Evolutionary conservation across 2,888 invertebrate genomes (phyloP).

Genomic region (Serripes groenlandicus): DNA sequence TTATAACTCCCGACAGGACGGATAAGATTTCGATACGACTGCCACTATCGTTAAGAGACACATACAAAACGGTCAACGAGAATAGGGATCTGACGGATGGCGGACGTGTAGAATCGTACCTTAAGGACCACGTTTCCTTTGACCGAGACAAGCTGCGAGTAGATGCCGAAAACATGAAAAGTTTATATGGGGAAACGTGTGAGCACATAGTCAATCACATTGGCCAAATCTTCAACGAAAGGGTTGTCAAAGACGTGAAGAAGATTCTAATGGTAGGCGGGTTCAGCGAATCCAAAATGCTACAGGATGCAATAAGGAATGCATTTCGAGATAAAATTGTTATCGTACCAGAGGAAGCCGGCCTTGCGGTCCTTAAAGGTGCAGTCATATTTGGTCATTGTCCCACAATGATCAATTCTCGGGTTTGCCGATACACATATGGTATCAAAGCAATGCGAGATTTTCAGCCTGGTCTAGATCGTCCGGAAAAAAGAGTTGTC

Average conservation of each 20-base stretch:
- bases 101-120: background rate
- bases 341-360: slow-evolving; percentile 64
- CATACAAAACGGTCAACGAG: slow-evolving; percentile 42
- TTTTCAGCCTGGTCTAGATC: slow-evolving; percentile 63
- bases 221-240: slow-evolving; percentile 44
- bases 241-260: slow-evolving; percentile 37
- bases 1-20: slow-evolving; percentile 12
- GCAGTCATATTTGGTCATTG: slow-evolving; percentile 67
- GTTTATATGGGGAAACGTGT: slow-evolving; percentile 51
- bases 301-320: slow-evolving; percentile 59
- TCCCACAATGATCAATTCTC: slow-evolving; percentile 54
- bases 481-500: slow-evolving; percentile 40
- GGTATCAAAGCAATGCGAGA: slow-evolving; percentile 54
- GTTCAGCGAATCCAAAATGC: slow-evolving; percentile 66
- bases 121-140: background rate
- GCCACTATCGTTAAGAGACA: slow-evolving; percentile 25
- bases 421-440: slow-evolving; percentile 61
- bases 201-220: slow-evolving; percentile 60
- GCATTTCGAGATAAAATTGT: slow-evolving; percentile 46
- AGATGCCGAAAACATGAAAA: slow-evolving; percentile 59
- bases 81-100: background rate
- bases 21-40: slow-evolving; percentile 23
- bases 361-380: slow-evolving; percentile 64
- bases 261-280: slow-evolving; percentile 68
- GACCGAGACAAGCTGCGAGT: slow-evolving; percentile 64